Evolutionary conservation across 2,888 invertebrate genomes (phyloP), one percentile per base, ranked within the genome.

Genomic region (Colostygia pectinataria): DNA sequence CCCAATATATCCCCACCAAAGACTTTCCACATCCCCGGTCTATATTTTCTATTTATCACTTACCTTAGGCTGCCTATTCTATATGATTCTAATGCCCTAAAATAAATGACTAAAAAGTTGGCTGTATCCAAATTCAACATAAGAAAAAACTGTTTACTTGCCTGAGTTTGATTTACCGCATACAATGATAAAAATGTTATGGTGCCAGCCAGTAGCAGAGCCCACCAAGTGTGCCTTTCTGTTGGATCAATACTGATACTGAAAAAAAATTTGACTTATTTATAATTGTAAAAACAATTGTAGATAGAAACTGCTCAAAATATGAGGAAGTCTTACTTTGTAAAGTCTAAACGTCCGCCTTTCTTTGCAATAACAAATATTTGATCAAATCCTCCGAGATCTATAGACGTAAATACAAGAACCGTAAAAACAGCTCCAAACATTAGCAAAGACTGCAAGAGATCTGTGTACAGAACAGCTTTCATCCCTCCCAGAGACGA

Each of bases 401-500:
- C 92, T 13, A 94, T 79, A 0, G 92, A 91, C 2, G 95, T 96
- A 59, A 93, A 94, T 44, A 94, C 92, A 13, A 97, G 95, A 0
- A 98, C 92, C 65, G 95, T 93, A 63, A 95, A 94, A 5, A 97
- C 92, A 0, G 97, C 95, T 2, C 91, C 93, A 71, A 96, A 97
- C 97, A 98, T 98, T 2, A 98, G 89, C 1, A 94, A 51, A 0
- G 96, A 96, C 77, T 96, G 96, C 61, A 97, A 94, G 1, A 97
- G 93, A 71, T 97, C 97, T 0, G 97, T 97, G 63, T 97, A 93
- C 37, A 97, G 82, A 0, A 97, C 97, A 2, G 97, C 97, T 77
- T 97, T 97, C 93, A 97, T 97, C 24, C 97, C 97, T 10, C 97
- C 97, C 56, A 97, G 89, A 0, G 95, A 94, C 0, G 97, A 96